Percentiles rank a stretch among this genome's conserved stretches.
Conservation (phyloP, 2,888 invertebrate genomes). For the Spilarctia lutea region DNA sequence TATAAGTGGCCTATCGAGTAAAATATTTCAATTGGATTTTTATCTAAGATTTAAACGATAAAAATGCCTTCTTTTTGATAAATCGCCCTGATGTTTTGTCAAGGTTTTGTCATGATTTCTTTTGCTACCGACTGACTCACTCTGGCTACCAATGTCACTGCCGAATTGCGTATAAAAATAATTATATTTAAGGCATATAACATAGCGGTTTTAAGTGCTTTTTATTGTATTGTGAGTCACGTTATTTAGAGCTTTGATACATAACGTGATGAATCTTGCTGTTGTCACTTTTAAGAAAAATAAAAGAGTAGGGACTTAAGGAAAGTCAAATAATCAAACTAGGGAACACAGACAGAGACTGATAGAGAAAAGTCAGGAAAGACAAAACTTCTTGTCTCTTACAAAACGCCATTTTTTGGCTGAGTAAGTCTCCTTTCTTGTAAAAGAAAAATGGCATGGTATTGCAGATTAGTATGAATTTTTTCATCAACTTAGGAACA, state of each 20-base stretch:
- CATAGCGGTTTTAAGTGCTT: not conserved
- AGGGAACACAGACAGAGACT: too few relatives aligned
- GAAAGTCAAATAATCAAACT: too few relatives aligned
- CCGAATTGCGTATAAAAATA: conserved; percentile 2
- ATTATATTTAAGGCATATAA: not conserved
- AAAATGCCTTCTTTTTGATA: not conserved
- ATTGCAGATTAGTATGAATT: too few relatives aligned
- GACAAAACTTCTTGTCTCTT: too few relatives aligned
- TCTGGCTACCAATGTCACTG: conserved; percentile 3
- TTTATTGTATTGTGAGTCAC: not conserved
- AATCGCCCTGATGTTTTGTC: not conserved
- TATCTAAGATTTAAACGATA: not conserved
- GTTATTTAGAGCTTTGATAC: not conserved
- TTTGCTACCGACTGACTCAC: not conserved
- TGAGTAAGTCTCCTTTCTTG: too few relatives aligned
- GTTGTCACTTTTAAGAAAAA: not conserved
- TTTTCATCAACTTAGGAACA: not conserved
- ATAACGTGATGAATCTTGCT: not conserved
- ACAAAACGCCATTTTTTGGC: too few relatives aligned
- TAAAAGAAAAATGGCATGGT: too few relatives aligned
- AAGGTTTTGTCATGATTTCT: not conserved
- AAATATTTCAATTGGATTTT: conserved; percentile 15
- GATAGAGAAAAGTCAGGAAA: too few relatives aligned
- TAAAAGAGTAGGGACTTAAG: not conserved
- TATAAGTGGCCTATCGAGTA: conserved; percentile 6